Percentiles rank a stretch among this genome's conserved stretches.
phyloP scores from a whole-genome alignment of 2,888 invertebrate species.

The Metallyticus violacea region DNA sequence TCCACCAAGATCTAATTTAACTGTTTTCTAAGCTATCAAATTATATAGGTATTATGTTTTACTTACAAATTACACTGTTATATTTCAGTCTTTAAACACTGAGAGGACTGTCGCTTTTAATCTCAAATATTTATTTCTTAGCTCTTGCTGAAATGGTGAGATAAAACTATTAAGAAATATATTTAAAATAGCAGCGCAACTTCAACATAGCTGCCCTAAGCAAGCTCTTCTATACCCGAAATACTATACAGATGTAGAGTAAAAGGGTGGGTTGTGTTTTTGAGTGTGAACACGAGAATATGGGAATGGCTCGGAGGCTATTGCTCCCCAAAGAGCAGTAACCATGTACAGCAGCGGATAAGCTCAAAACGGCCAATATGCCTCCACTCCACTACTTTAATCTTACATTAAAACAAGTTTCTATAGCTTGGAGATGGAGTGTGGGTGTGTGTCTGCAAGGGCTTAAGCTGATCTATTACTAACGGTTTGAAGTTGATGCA shows the following conservation, averaged over 20 bases:
- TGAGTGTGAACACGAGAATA: not conserved
- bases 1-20: no score
- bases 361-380: not conserved
- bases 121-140: no score
- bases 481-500: not conserved
- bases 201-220: no score
- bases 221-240: not conserved
- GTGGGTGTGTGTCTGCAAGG: not conserved
- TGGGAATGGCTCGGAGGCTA: not conserved
- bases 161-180: no score
- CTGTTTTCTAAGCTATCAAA: no score
- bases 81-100: no score
- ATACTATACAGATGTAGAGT: not conserved
- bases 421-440: not conserved
- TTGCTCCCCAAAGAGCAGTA: not conserved
- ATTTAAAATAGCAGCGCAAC: no score
- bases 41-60: no score
- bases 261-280: not conserved
- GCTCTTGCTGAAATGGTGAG: no score
- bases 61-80: no score
- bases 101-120: no score
- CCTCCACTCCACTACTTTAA: not conserved
- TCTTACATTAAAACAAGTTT: not conserved
- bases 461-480: not conserved
- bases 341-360: not conserved